Base-by-base conservation (phyloP, 2,113 vertebrate species). In the Anolis carolinensis region DNA sequence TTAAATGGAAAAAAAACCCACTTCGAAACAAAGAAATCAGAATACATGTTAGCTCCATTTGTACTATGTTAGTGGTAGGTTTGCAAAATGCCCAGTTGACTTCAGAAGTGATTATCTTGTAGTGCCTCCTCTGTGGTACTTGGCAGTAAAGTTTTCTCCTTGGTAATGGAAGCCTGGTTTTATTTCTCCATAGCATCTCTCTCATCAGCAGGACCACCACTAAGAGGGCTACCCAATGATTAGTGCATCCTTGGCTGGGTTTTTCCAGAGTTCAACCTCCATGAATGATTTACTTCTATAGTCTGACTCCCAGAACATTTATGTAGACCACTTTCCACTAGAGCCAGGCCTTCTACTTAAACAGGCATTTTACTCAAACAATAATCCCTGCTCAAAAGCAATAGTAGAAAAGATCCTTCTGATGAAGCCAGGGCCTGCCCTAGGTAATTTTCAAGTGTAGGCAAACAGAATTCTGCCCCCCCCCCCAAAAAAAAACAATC, bases 141-240 rank as follows among this genome's bases (percentile, higher is more conserved):
- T 79, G 90, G 20, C 78, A 85, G 5, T 44, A 44, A 39, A 34
- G 44, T 30, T 73, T 71, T 23, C 55, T 91, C 63, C 88, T 59
- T 52, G 0, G 0, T 2, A 71, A 52, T 9, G 44, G 20, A 62
- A 0, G 0, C 52, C 0, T 18, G 18, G 13, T 81, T 52, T 44
- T 0, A 0, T 87, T 93, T 52, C 39, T 80, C 2, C 21, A 30
- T 30, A 36, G 5, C 1, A 30, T 16, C 81, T 78, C 27, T 32
- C 13, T 70, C 7, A 23, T 67, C 71, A 63, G 83, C 80, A 32
- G 18, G 65, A 77, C 5, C 71, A 65, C 68, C 78, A 30, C 74
- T 25, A 11, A 84, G 5, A 1, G 25, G 67, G 59, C 65, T 81
- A 77, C 62, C 1, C 0, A 75, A 59, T 75, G 50, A 21, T 55